phyloP scores from a whole-genome alignment of 2,113 vertebrate species.

The Chelonoidis abingdonii region DNA sequence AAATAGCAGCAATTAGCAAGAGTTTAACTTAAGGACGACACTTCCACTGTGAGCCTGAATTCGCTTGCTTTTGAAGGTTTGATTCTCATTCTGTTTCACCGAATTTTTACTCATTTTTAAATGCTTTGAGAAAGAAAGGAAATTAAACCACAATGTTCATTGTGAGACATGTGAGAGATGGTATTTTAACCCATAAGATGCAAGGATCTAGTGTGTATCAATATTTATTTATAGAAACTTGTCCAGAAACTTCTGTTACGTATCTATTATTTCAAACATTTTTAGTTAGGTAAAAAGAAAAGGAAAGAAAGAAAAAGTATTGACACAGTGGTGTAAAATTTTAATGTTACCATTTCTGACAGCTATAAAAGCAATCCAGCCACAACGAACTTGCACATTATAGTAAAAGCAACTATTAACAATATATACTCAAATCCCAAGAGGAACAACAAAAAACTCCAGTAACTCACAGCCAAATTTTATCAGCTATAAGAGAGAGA shows the following conservation, averaged over 20 bases:
- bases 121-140: background rate
- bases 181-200: background rate
- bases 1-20: background rate
- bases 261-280: background rate
- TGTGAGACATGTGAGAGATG: background rate
- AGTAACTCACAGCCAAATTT: rapidly evolving
- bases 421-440: rapidly evolving
- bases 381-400: rapidly evolving
- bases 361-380: background rate
- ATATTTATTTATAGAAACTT: background rate
- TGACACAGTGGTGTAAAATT: background rate
- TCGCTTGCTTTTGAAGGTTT: background rate
- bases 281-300: background rate
- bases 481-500: rapidly evolving
- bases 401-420: rapidly evolving
- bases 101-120: background rate
- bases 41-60: background rate
- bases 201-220: background rate
- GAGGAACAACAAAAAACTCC: background rate
- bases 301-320: background rate
- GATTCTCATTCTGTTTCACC: background rate
- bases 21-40: background rate
- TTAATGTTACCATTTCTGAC: background rate
- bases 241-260: background rate
- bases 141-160: background rate